Conservation (phyloP, 2,888 invertebrate genomes). For the Metalampra italica region DNA sequence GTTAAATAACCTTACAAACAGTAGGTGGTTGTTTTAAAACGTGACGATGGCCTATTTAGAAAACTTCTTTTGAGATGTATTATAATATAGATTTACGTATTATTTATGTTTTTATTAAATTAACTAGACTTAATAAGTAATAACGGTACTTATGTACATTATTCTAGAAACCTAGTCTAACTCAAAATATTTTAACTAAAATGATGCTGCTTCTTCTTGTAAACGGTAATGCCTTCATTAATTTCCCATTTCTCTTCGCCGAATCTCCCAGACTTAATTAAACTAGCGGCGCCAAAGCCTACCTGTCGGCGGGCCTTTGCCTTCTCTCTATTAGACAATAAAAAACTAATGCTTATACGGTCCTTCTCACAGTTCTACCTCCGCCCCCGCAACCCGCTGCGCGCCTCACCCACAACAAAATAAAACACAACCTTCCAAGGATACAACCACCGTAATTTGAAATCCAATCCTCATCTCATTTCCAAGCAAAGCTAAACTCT, state of each 20-base stretch:
- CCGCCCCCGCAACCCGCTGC: slow-evolving; percentile 31
- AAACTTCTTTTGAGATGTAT: background rate
- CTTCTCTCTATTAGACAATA: slow-evolving; percentile 72
- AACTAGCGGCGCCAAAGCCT: slow-evolving; percentile 68
- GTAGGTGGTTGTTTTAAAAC: background rate
- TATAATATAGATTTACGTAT: too few relatives aligned
- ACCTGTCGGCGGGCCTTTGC: slow-evolving; percentile 72
- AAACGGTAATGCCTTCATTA: slow-evolving; percentile 28
- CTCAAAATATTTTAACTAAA: too few relatives aligned
- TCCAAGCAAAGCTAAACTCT: slow-evolving; percentile 38
- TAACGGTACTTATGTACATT: too few relatives aligned
- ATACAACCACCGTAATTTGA: slow-evolving; percentile 73
- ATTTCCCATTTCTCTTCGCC: slow-evolving; percentile 49
- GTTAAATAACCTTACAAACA: background rate
- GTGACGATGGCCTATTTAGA: background rate
- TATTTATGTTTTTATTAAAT: too few relatives aligned
- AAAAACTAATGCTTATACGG: slow-evolving; percentile 69
- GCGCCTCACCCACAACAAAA: slow-evolving; percentile 45
- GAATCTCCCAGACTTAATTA: slow-evolving; percentile 65
- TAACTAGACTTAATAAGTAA: too few relatives aligned
- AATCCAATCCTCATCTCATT: slow-evolving; percentile 37
- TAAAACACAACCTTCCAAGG: slow-evolving; percentile 76
- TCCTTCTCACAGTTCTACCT: slow-evolving; percentile 66
- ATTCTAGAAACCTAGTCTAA: too few relatives aligned
- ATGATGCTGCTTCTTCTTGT: background rate